Base-by-base conservation (phyloP, 2,888 invertebrate genomes). In the Euphydryas editha region DNA sequence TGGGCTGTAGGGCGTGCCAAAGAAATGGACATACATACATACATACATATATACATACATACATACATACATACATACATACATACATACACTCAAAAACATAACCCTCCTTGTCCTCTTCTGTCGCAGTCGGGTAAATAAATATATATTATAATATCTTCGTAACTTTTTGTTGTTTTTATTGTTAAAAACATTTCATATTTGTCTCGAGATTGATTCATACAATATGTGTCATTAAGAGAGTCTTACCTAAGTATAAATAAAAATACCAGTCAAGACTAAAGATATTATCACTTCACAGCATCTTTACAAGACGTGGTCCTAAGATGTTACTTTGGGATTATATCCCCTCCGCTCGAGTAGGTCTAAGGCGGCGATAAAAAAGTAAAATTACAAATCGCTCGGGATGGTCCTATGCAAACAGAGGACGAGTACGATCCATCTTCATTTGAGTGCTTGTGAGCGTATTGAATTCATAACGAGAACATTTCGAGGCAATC, bases 401-500 rank as follows among this genome's bases (percentile, higher is more conserved):
- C 54, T 67, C 60, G 60, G 56, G 68, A 65, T 46, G 65, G 46
- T 66, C 73, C 72, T 72, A 72, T 67, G 71, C 69, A 71, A 73
- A 73, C 73, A 71, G 57, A 49, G 59, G 57, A 65, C 59, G 59
- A 62, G 59, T 49, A 62, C 66, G 62, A 70, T 71, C 61, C 69
- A 68, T 73, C 69, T 73, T 71, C 69, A 72, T 72, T 68, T 72
- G 46, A 58, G 51, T 55, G 42, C 63, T 58, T 54, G 68, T 47
- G 62, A 59, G 63, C 62, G 56, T 69, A 59, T 67, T 62, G 72
- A 69, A 72, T 73, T 69, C 62, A 69, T 70, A 69, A 67, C 58
- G 42, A 62, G n/a, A 51, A 58, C 18, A 47, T 57, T 63, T 59
- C 44, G 17, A 59, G 47, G 51, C 20, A 59, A 64, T 59, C 42